A percentile compares a stretch with the other conserved stretches of the same genome.
Evolutionary conservation across 2,888 invertebrate species (phyloP).

Genomic region (Hermodice carunculata): DNA sequence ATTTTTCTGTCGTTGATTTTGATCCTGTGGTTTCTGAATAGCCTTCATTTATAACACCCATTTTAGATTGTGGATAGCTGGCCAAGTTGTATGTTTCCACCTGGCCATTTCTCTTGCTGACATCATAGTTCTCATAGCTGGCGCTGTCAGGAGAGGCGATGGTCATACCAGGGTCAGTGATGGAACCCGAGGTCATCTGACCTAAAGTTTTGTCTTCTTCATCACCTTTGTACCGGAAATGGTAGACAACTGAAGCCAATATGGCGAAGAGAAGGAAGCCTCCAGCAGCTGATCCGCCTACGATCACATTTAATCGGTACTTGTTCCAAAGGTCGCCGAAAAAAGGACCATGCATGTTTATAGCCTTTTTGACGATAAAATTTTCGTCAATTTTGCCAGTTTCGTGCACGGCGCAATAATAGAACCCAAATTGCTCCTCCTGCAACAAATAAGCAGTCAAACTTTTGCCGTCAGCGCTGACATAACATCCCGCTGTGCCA

Average conservation of each 20-base stretch:
- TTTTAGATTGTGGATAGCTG: too few relatives aligned
- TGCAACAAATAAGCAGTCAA: not conserved
- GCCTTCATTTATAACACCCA: too few relatives aligned
- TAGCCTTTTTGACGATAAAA: conserved; percentile 14
- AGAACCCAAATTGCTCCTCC: conserved; percentile 4
- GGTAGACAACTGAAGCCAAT: not conserved
- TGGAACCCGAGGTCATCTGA: too few relatives aligned
- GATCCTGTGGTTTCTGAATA: too few relatives aligned
- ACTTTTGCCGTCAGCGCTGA: conserved; percentile 6
- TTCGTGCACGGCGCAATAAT: conserved; percentile 4
- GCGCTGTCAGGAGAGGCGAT: too few relatives aligned
- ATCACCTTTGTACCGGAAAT: conserved; percentile 3
- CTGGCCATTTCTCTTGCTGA: too few relatives aligned
- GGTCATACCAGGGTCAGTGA: too few relatives aligned
- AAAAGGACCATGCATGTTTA: conserved; percentile 19
- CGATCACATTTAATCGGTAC: conserved; percentile 12
- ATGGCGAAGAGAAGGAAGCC: conserved; percentile 4
- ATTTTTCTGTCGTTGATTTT: too few relatives aligned
- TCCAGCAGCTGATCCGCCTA: conserved; percentile 3
- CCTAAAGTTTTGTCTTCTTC: too few relatives aligned
- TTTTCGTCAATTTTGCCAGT: not conserved
- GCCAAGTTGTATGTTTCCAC: too few relatives aligned
- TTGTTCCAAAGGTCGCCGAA: conserved; percentile 8
- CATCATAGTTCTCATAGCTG: too few relatives aligned
- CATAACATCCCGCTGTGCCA: not conserved